Conservation (phyloP, 2,113 vertebrate species). For the Sciurus niger region DNA sequence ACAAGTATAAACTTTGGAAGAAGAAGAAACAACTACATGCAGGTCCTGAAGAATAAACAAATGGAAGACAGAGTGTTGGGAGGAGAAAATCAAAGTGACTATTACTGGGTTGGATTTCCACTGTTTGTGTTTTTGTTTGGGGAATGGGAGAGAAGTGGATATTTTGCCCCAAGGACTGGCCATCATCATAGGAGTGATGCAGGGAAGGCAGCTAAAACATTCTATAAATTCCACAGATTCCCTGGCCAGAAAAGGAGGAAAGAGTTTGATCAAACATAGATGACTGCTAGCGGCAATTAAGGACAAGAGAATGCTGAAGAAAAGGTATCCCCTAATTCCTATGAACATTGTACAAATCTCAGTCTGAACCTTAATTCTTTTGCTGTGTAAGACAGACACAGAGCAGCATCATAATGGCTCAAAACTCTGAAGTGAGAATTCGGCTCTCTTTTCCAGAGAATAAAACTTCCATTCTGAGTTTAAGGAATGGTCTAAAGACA, state of each 20-base stretch:
- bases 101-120: background rate
- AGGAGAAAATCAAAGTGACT: background rate
- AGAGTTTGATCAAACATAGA: background rate
- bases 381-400: background rate
- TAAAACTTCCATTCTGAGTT: background rate
- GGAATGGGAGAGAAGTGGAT: background rate
- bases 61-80: background rate
- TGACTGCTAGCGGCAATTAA: background rate
- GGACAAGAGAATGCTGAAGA: background rate
- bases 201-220: background rate
- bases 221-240: background rate
- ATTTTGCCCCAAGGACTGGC: background rate
- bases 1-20: slow-evolving; percentile 22
- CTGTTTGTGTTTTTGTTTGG: background rate
- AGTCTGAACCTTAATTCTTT: background rate
- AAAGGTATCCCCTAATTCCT: background rate
- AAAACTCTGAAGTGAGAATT: background rate
- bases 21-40: background rate
- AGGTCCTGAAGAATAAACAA: slow-evolving; percentile 36
- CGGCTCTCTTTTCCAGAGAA: background rate
- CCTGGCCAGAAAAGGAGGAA: background rate
- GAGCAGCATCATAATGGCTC: background rate
- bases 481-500: background rate
- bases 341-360: background rate
- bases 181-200: background rate